Evolutionary conservation across 2,113 vertebrate species (phyloP).

Genomic region (Sebastes schlegelii): DNA sequence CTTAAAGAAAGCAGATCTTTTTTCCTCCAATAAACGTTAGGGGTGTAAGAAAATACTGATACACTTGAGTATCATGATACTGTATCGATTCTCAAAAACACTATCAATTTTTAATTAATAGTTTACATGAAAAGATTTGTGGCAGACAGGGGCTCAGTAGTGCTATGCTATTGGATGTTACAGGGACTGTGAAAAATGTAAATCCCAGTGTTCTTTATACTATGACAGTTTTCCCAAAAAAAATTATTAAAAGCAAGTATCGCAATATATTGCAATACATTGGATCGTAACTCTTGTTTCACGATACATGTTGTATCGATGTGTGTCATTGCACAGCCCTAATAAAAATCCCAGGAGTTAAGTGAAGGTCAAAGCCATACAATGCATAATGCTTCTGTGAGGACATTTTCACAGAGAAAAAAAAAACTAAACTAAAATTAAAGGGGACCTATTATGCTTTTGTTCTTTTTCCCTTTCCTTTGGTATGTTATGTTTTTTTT

Average conservation of each 20-base stretch:
- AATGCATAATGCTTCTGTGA: neutral
- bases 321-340: neutral
- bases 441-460: too few species aligned
- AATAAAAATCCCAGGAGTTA: slow-evolving; percentile 38
- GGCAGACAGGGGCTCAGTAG: neutral
- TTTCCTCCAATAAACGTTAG: slow-evolving; percentile 11
- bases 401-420: neutral
- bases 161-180: neutral
- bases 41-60: neutral
- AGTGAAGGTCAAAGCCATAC: slow-evolving; percentile 21
- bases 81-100: neutral
- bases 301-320: neutral
- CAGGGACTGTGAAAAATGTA: neutral
- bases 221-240: neutral
- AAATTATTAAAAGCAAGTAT: neutral
- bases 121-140: neutral
- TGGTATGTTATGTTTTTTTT: too few species aligned
- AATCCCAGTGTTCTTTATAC: neutral
- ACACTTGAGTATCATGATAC: neutral
- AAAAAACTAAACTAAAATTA: neutral
- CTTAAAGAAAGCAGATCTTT: slow-evolving; percentile 22
- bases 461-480: too few species aligned
- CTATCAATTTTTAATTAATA: neutral
- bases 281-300: neutral
- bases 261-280: neutral